Evolutionary conservation across 2,113 vertebrate species (phyloP), one percentile per base, ranked within the genome.

Genomic region (Mugil cephalus): DNA sequence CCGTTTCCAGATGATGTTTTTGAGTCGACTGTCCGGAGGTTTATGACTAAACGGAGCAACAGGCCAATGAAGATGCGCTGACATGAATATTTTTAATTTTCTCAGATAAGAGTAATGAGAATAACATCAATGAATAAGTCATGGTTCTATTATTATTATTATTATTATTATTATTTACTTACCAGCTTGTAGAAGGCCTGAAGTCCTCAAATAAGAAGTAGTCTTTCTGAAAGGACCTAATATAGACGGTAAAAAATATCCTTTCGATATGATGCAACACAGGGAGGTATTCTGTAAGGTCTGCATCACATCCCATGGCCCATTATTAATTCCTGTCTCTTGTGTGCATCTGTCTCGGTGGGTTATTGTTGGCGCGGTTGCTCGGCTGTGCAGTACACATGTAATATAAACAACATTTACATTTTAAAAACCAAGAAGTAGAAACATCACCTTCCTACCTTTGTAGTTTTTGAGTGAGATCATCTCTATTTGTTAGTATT

Each of bases 281-380:
- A 42, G 46, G 8, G 43, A 43, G 43, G 15, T 56, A 35, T 39
- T 56, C 45, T 52, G 35, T 39, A 10, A 8, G 43, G 24, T 30
- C 24, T 30, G 40, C 45, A 10, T 67, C 69, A 56, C 53, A 35
- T 53, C 52, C 36, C 21, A 0, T 64, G 40, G 43, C 40, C 1
- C 36, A 12, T 30, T 30, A 30, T 30, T 45, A 1, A 10, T 7
- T 36, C 21, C 15, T 40, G 18, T 55, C 67, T 66, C 53, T 7
- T 1, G 70, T 71, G 77, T 6, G 18, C 18, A 45, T 67, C 34
- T 46, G 45, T 62, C 74, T 80, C 77, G 53, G 61, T 2, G 11
- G 68, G 45, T 4, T 46, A 11, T 18, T 46, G 43, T 19, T 21
- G 39, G 43, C 43, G 43, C n/a, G 50, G 77, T 83, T 87, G 77